phyloP scores from a whole-genome alignment of 2,113 vertebrate species.

The Hirundichthys speculiger region DNA sequence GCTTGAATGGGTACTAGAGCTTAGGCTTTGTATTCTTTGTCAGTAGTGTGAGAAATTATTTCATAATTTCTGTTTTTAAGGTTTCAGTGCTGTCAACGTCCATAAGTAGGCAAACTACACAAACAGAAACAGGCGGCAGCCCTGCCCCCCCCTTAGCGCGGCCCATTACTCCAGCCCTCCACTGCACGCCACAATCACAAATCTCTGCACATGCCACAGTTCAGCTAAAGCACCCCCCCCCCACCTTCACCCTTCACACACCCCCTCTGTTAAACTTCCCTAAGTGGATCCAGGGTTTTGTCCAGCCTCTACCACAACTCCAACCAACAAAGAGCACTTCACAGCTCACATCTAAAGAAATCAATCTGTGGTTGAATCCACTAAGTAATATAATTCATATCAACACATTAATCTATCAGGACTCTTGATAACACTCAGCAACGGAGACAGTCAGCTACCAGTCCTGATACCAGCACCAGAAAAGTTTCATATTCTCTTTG shows the following conservation, averaged over 20 bases:
- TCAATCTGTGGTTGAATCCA: conserved; percentile 11
- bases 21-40: too few relatives aligned
- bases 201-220: conserved; percentile 54
- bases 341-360: conserved; percentile 1
- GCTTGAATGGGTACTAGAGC: too few relatives aligned
- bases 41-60: too few relatives aligned
- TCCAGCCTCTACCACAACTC: background rate
- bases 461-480: too few relatives aligned
- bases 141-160: conserved; percentile 44
- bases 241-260: conserved; percentile 11
- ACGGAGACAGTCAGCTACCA: background rate
- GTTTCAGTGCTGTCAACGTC: background rate
- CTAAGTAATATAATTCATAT: background rate
- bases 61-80: background rate
- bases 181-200: conserved; percentile 52
- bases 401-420: background rate
- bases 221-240: conserved; percentile 27
- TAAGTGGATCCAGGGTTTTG: conserved; percentile 52
- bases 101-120: conserved; percentile 14
- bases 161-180: conserved; percentile 36
- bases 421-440: background rate
- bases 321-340: background rate
- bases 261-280: conserved; percentile 22
- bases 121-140: conserved; percentile 15
- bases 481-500: too few relatives aligned